These are phyloP conservation scores for Erinaceus europaeus DNA, from an alignment of 2,113 vertebrate genomes.

Conservation along the genomic window DNA sequence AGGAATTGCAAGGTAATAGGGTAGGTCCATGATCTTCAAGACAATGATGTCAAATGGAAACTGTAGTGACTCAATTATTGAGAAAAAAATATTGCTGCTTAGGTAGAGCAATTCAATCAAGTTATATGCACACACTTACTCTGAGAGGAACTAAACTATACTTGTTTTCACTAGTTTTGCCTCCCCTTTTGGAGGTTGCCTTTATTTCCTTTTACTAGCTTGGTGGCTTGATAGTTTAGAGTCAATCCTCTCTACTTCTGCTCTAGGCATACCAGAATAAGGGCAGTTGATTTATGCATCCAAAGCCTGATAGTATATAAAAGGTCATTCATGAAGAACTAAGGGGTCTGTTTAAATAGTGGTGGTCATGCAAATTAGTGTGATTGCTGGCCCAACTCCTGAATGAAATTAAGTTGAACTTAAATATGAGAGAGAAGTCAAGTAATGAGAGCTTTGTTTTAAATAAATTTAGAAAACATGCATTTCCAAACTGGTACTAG, in stretches of 20 bases:
- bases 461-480: conserved; percentile 54
- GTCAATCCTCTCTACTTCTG: not conserved
- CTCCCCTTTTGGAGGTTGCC: not conserved
- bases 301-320: conserved; percentile 33
- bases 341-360: conserved; percentile 62
- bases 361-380: conserved; percentile 66
- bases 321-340: conserved; percentile 54
- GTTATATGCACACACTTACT: not conserved
- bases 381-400: conserved; percentile 72
- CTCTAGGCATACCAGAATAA: conserved; percentile 16
- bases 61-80: not conserved
- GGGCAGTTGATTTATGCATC: conserved; percentile 47
- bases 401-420: conserved; percentile 63
- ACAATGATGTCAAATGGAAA: not conserved
- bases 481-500: conserved; percentile 28
- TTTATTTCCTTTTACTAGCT: conserved; percentile 41
- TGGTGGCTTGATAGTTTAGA: conserved; percentile 27
- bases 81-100: not conserved
- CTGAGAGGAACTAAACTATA: not conserved
- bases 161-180: not conserved
- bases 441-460: conserved; percentile 44
- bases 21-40: not conserved
- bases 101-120: not conserved
- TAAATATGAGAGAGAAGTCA: conserved; percentile 37
- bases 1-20: too few relatives aligned